Percentiles rank a stretch among this genome's conserved stretches.
Conservation (phyloP, 1,140 invertebrate species). For the Drosophila pallidifrons region DNA sequence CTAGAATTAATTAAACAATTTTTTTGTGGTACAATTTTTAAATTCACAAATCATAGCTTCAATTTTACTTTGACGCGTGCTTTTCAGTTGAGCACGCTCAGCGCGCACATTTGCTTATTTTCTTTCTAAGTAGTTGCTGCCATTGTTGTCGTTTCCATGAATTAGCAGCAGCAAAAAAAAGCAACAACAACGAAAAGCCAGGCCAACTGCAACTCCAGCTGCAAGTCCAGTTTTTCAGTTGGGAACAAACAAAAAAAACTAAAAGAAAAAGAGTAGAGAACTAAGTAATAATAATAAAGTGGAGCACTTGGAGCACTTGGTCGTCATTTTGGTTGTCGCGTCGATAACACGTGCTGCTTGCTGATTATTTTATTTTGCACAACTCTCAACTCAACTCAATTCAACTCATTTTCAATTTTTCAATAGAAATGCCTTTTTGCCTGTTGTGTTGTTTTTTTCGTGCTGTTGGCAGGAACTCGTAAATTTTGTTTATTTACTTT, state of each 20-base stretch:
- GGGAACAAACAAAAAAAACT: conserved; percentile 15
- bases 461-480: conserved; percentile 7
- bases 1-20: too few species aligned
- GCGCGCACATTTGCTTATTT: conserved; percentile 2
- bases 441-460: too few species aligned
- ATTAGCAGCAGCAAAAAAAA: conserved; percentile 35
- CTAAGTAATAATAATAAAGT: conserved; percentile 33
- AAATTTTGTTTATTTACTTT: conserved; percentile 15
- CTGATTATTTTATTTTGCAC: conserved; percentile 2
- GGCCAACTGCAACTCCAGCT: not conserved
- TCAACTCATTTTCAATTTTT: conserved; percentile 10
- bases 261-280: conserved; percentile 17
- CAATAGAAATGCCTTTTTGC: conserved; percentile 3
- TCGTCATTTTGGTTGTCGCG: conserved; percentile 24
- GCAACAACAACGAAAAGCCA: not conserved
- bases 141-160: conserved; percentile 52
- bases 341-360: conserved; percentile 35
- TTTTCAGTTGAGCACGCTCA: not conserved
- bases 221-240: conserved; percentile 25
- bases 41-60: too few species aligned
- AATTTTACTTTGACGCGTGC: not conserved
- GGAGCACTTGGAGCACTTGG: conserved; percentile 54
- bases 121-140: conserved; percentile 25
- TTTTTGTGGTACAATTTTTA: too few species aligned
- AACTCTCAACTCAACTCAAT: not conserved